phyloP scores from a whole-genome alignment of 2,113 vertebrate species.

The Helogale parvula region DNA sequence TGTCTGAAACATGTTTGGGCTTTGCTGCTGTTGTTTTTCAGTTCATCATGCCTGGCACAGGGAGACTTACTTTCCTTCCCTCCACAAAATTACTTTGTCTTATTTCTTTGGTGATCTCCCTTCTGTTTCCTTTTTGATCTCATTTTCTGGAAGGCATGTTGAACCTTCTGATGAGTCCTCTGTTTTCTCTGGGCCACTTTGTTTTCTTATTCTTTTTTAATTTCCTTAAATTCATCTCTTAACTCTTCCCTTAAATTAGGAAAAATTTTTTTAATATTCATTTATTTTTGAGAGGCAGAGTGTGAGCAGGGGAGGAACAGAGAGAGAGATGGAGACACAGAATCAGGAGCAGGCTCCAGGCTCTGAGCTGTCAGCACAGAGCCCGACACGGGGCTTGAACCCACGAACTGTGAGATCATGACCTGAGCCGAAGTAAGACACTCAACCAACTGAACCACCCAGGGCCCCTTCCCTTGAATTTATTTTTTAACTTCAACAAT shows the following conservation, averaged over 20 bases:
- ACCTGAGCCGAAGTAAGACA: no score
- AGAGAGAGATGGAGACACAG: no score
- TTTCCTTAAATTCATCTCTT: conserved; percentile 28
- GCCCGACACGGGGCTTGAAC: no score
- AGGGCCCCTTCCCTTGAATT: background rate
- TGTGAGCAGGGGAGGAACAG: no score
- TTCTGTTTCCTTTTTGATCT: background rate
- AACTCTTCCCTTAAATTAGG: background rate
- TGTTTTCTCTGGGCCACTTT: background rate
- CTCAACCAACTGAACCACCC: no score
- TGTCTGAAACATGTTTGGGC: background rate
- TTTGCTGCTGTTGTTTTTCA: background rate
- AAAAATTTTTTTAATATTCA: no score
- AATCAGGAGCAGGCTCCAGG: no score
- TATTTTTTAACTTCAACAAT: background rate
- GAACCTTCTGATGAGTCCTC: background rate
- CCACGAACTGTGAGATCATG: no score
- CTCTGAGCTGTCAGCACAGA: no score
- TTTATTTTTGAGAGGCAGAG: no score
- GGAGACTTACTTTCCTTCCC: background rate
- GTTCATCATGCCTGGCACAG: background rate
- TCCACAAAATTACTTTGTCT: background rate
- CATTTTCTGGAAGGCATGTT: background rate
- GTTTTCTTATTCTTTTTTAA: background rate
- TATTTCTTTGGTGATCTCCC: background rate